phyloP scores from a whole-genome alignment of 2,888 invertebrate genomes.

The Macaria liturata region DNA sequence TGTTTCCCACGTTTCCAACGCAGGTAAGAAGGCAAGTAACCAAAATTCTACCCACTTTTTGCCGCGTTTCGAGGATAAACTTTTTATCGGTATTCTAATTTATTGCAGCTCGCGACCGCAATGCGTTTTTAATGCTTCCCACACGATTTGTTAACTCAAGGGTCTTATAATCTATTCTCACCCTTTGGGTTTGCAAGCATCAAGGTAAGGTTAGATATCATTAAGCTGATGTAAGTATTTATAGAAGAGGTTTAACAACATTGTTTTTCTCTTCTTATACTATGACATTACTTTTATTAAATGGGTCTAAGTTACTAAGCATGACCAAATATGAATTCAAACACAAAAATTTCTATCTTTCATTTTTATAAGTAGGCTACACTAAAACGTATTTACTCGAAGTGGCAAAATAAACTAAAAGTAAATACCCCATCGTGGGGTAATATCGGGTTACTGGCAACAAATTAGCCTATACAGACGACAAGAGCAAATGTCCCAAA shows the following conservation, averaged over 20 bases:
- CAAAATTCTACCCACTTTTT: neutral
- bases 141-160: neutral
- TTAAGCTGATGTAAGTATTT: too few species aligned
- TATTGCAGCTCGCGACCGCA: conserved; percentile 15
- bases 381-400: conserved; percentile 5
- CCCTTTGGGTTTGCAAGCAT: too few species aligned
- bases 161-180: too few species aligned
- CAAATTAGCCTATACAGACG: conserved; percentile 25
- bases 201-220: too few species aligned
- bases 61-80: conserved; percentile 6
- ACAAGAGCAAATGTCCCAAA: conserved; percentile 25
- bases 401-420: conserved; percentile 15
- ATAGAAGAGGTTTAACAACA: too few species aligned
- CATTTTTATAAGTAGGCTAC: neutral
- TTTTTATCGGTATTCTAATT: conserved; percentile 20
- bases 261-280: too few species aligned
- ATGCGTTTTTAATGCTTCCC: conserved; percentile 16
- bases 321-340: too few species aligned
- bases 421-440: conserved; percentile 17
- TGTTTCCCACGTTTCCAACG: neutral
- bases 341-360: too few species aligned
- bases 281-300: too few species aligned
- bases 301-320: too few species aligned
- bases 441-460: conserved; percentile 24
- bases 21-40: too few species aligned